Evolutionary conservation across 2,113 vertebrate species (phyloP), one percentile per base, ranked within the genome.

Genomic region (Megaceryle torquata): DNA sequence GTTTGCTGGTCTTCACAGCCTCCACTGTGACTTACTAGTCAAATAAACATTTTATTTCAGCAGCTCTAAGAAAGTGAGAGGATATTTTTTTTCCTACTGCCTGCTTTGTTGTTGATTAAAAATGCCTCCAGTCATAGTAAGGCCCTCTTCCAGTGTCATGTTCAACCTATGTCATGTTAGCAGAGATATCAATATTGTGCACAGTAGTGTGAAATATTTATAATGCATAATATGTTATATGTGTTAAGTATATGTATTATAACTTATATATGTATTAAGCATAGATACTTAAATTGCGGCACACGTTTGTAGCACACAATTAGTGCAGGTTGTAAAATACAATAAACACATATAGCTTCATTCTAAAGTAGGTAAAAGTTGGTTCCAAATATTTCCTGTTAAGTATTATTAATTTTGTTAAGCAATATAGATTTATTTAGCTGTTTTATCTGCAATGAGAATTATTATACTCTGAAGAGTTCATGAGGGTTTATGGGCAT

Each of bases 51-150:
- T 76, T 89, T 14, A 51, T 91, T 93, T 91, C 63, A 91, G 71
- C 79, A 91, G 82, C 61, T 91, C 59, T 80, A 35, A 75, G 72
- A 85, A 82, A 59, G 59, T n/a, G n/a, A 88, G 87, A 76, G 78
- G 48, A 82, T 85, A 91, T 65, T 82, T 92, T 87, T 95, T 35
- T 95, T 93, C 91, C 88, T 94, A 44, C 90, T 82, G 61, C 46
- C 82, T 95, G 70, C 65, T 94, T 91, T 67, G 35, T 82, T 10
- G 3, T 69, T 86, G 63, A 56, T 56, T 87, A 78, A 85, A 87
- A 96, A 93, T 72, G 75, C 56, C 48, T 96, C 15, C 70, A 95
- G 56, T 53, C 20, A 60, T 63, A 74, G 69, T 87, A 93, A 95
- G 67, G 43, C 57, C 67, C 82, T 85, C 57, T 93, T 80, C 35